These are phyloP conservation scores for Rhagologus leucostigma DNA, from an alignment of 2,113 vertebrate genomes.

Conservation along the genomic window DNA sequence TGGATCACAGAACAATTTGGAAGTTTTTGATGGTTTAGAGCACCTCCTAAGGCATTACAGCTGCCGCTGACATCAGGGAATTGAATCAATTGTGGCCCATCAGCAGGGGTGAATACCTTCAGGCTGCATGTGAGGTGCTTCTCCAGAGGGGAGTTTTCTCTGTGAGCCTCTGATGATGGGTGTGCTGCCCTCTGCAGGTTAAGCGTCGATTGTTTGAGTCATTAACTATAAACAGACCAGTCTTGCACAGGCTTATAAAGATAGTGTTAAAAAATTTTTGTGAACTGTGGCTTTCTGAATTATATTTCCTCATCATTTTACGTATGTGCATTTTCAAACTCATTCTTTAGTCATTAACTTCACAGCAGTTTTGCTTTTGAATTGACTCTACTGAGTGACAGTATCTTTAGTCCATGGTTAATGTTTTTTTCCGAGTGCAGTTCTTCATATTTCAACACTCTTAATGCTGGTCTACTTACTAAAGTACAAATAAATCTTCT, in stretches of 20 bases:
- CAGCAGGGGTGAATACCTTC: background rate
- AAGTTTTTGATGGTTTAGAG: background rate
- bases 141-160: background rate
- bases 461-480: background rate
- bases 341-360: background rate
- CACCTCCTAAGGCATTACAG: background rate
- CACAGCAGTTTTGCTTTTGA: background rate
- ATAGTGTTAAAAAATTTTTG: background rate
- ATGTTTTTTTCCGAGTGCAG: background rate
- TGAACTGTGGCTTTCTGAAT: background rate
- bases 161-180: no score
- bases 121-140: background rate
- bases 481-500: background rate
- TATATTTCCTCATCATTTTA: background rate
- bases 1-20: background rate
- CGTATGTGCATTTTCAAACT: background rate
- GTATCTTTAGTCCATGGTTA: background rate
- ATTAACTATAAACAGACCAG: background rate
- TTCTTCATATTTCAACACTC: background rate
- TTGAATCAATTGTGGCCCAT: background rate
- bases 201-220: background rate
- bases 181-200: background rate
- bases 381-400: background rate
- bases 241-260: background rate
- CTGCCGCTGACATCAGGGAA: background rate